Percentiles rank a stretch among this genome's conserved stretches.
phyloP scores from a whole-genome alignment of 2,113 vertebrate species.

The Falco punctatus region DNA sequence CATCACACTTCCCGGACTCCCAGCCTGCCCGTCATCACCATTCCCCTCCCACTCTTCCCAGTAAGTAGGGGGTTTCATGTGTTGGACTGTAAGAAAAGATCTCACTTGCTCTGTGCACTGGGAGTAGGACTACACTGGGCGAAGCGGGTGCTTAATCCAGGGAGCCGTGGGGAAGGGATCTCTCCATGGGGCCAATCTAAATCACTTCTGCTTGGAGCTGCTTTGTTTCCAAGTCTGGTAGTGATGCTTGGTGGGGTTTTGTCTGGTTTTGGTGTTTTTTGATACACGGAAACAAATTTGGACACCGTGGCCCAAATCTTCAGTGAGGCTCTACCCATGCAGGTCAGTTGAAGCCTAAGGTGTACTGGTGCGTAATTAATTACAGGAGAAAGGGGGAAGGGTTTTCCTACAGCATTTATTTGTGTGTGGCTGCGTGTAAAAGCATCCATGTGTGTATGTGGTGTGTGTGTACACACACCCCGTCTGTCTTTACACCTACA shows the following conservation, averaged over 20 bases:
- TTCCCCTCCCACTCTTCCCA: neutral
- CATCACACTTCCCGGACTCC: neutral
- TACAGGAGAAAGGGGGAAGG: neutral
- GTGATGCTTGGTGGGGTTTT: accelerated
- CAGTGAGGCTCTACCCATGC: neutral
- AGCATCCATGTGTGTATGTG: neutral
- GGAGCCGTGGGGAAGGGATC: neutral
- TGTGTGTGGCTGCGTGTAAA: neutral
- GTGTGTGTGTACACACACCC: neutral
- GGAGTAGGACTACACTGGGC: neutral
- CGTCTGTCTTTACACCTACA: neutral
- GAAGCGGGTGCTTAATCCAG: neutral
- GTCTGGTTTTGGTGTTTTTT: neutral
- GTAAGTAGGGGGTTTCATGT: neutral
- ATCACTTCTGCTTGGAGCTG: neutral
- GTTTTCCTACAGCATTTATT: neutral
- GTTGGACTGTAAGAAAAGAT: neutral
- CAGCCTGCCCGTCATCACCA: neutral
- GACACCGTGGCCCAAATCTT: neutral
- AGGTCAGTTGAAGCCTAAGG: neutral
- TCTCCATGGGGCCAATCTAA: neutral
- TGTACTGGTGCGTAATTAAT: neutral
- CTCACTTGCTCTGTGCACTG: neutral
- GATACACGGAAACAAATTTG: neutral
- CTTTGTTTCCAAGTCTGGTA: neutral